Evolutionary conservation across 2,888 invertebrate genomes (phyloP).

Genomic region (Drosophila ochracea): DNA sequence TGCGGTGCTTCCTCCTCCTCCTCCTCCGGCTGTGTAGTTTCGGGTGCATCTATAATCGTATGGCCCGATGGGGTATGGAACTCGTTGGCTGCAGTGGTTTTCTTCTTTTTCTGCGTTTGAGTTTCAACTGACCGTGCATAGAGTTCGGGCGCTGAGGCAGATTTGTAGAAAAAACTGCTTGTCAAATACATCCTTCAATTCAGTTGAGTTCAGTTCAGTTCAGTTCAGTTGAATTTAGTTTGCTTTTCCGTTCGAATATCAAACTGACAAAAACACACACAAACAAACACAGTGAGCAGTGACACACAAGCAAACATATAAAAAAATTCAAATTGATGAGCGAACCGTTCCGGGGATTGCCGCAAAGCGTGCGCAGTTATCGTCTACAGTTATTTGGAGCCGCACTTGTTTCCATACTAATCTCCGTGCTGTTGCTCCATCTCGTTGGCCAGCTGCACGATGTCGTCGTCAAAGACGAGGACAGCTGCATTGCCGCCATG

Average conservation of each 20-base stretch:
- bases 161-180: conserved; percentile 27
- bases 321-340: conserved; percentile 47
- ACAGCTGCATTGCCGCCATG: neutral
- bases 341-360: conserved; percentile 25
- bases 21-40: neutral
- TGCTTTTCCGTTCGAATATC: neutral
- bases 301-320: conserved; percentile 8
- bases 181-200: conserved; percentile 13
- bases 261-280: neutral
- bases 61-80: neutral
- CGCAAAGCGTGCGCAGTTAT: conserved; percentile 20
- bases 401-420: conserved; percentile 24
- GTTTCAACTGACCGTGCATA: conserved; percentile 18
- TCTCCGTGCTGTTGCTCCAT: conserved; percentile 18
- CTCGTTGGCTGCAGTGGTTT: neutral
- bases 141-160: conserved; percentile 48
- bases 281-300: neutral
- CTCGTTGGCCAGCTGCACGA: neutral
- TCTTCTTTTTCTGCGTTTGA: neutral
- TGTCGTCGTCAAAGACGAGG: neutral
- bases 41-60: neutral
- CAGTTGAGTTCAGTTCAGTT: neutral
- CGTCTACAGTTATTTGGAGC: conserved; percentile 42
- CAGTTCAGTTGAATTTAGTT: conserved; percentile 1
- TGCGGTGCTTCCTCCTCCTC: neutral